Evolutionary conservation across 1,140 invertebrate genomes (phyloP), one percentile per base, ranked within the genome.

Genomic region (Eupristina koningsbergeri): DNA sequence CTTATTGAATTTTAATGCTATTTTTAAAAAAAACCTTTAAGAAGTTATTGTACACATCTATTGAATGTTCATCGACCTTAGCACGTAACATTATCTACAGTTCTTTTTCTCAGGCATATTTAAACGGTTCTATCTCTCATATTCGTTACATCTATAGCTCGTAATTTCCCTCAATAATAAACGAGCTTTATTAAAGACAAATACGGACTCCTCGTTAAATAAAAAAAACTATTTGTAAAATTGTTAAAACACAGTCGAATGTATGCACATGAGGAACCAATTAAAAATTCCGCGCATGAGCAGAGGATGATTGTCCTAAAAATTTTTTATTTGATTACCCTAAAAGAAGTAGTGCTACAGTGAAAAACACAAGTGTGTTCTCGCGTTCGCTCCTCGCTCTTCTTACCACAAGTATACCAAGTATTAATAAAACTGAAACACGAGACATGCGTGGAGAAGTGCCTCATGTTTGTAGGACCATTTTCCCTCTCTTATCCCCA

Each of bases 401-500:
- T 71, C 79, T 80, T 29, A 47, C 80, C 80, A 71, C 34, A 69
- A 80, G 67, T 82, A 76, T 76, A 76, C 71, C 80, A 69, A 77
- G 81, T 78, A 83, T 78, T 78, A 83, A 79, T 83, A 83, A 83
- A 83, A 79, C 75, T 78, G 81, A 78, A 83, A 83, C 76, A 79
- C 81, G 81, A 83, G 63, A 78, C 50, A 58, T 58, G 47, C 36
- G 63, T 69, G 45, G 58, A 39, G 80, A 61, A 31, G 13, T 45
- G 61, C 63, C 67, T 39, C 39, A n/a, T 39, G 39, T 41, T 31
- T 63, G n/a, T 80, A 71, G 34, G 47, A 26, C 29, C 31, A 31
- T 76, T 76, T 39, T 61, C 29, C n/a, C 41, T n/a, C 29, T 11
- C 22, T 29, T 50, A 79, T 71, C 64, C 22, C 22, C 17, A 78